Base-by-base conservation (phyloP, 2,888 invertebrate species). In the Diarsia rubi region DNA sequence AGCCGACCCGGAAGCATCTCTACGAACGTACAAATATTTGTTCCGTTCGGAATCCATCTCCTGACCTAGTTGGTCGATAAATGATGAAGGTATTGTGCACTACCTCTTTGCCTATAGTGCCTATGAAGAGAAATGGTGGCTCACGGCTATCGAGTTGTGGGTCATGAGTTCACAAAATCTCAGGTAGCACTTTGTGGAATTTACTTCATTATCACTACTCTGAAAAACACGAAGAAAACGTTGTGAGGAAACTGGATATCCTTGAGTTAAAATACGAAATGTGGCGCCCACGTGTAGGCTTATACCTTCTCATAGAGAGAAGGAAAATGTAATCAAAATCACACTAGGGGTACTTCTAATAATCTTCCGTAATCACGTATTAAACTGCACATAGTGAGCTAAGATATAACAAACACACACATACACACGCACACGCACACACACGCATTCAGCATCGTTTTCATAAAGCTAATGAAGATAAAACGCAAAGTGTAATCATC, bases 1-100 rank as follows among this genome's bases (percentile, higher is more conserved):
- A 79, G n/a, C 3, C 14, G 12, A 11, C 49, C 24, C 5, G 27
- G 60, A 73, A 42, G 44, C 73, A 62, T 62, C 73, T 79, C 27
- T 73, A 37, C 37, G 11, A 16, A 8, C 24, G 19, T 16, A 52
- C 73, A 73, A 79, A 73, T 79, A 73, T 79, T 69, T 76, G 37
- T 73, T 52, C 37, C 16, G n/a, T 62, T 52, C 60, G 37, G 19
- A 19, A 72, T 79, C 27, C 45, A 79, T 64, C 31, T 80, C n/a
- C 31, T 31, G 75, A 59, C 47, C n/a, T 21, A 52, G n/a, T 59
- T 52, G 44, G 37, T 37, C 0, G 19, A 45, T 37, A 59, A 14
- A 44, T 44, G 19, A 49, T 64, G 80, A 79, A 73, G 24, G 24
- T 31, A 47, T 63, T 45, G 37, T 45, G 5, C 14, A 52, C 57